phyloP scores from a whole-genome alignment of 2,797 vertebrate species.

The Danio kyathit region DNA sequence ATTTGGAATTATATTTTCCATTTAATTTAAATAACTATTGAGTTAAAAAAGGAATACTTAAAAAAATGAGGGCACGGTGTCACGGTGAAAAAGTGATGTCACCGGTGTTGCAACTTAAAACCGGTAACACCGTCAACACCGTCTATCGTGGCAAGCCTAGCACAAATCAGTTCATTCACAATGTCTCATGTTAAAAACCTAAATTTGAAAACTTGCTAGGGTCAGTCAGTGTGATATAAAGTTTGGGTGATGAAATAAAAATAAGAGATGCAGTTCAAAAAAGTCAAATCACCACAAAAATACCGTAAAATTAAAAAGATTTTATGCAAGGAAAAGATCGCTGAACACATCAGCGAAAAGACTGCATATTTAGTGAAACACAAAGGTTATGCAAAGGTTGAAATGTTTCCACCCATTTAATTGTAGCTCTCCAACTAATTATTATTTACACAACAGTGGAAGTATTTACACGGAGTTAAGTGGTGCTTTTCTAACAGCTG shows the following conservation, averaged over 20 bases:
- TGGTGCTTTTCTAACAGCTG: slow-evolving; percentile 7
- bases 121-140: too few species aligned
- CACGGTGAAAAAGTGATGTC: too few species aligned
- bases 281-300: not conserved
- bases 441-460: not conserved
- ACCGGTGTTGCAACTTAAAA: too few species aligned
- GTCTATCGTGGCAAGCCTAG: too few species aligned
- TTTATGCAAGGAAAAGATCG: not conserved
- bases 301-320: slow-evolving; percentile 2
- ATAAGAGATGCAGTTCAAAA: not conserved
- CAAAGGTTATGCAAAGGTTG: slow-evolving; percentile 3
- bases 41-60: too few species aligned
- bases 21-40: too few species aligned
- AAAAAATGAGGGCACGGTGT: too few species aligned
- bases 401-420: not conserved
- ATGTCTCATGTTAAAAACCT: not conserved
- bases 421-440: not conserved
- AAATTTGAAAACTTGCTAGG: not conserved
- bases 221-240: not conserved
- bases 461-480: not conserved
- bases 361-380: not conserved
- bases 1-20: too few species aligned
- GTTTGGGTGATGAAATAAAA: not conserved
- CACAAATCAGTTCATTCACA: not conserved
- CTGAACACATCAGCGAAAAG: not conserved